Percentiles rank a stretch among this genome's conserved stretches.
phyloP scores from a whole-genome alignment of 1,140 invertebrate genomes.

The Zaprionus capensis region DNA sequence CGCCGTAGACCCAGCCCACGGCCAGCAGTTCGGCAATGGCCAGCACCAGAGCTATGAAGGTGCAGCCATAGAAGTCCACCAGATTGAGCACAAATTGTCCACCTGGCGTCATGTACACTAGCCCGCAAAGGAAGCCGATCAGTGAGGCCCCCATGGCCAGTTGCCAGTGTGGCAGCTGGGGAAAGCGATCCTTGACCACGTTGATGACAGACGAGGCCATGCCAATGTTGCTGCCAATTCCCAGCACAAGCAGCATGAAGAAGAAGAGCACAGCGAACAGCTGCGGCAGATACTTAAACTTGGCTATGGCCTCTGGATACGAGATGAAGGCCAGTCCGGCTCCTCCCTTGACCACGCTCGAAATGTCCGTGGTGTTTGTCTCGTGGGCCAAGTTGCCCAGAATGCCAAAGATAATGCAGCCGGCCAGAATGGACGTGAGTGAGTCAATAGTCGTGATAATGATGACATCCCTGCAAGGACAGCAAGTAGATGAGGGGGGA shows the following conservation, averaged over 20 bases:
- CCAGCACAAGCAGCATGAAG: constrained; percentile 93
- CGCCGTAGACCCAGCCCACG: constrained; percentile 91
- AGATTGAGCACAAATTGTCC: constrained; percentile 94
- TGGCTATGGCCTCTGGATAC: constrained; percentile 95
- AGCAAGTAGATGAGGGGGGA: no score
- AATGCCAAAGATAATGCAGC: constrained; percentile 94
- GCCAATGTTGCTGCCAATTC: constrained; percentile 90
- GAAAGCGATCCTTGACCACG: constrained; percentile 89
- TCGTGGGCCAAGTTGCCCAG: constrained; percentile 90
- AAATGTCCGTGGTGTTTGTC: constrained; percentile 85
- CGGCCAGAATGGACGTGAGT: constrained; percentile 93
- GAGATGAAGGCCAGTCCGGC: constrained; percentile 90
- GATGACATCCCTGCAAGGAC: constrained; percentile 87
- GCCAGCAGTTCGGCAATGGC: constrained; percentile 89
- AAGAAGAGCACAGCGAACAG: constrained; percentile 95
- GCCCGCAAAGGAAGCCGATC: constrained; percentile 88
- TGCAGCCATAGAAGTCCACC: constrained; percentile 93
- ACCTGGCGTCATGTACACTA: constrained; percentile 92
- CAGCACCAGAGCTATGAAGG: constrained; percentile 91
- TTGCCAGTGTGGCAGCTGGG: constrained; percentile 86
- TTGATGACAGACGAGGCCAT: constrained; percentile 88
- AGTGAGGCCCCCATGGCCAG: constrained; percentile 87
- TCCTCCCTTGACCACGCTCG: constrained; percentile 86
- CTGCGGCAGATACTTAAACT: constrained; percentile 91
- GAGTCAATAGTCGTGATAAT: constrained; percentile 91